These are phyloP conservation scores for Scaptomyza reducta DNA, from an alignment of 2,888 invertebrate genomes.

Conservation along the genomic window DNA sequence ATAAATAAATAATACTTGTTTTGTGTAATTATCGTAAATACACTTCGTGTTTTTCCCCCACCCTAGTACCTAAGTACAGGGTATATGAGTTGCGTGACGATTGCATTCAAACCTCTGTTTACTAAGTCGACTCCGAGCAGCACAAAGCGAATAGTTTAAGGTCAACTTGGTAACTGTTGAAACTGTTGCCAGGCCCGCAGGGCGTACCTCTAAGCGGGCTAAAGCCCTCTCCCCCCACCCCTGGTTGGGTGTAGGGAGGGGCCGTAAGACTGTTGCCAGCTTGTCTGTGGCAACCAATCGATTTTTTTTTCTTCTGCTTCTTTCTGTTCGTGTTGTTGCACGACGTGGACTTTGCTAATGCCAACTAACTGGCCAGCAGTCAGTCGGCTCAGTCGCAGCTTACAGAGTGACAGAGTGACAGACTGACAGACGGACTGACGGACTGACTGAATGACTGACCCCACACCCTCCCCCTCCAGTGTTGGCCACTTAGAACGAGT, in stretches of 20 bases:
- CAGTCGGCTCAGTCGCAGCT: constrained; percentile 11
- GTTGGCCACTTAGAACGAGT: constrained; percentile 46
- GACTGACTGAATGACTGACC: background rate
- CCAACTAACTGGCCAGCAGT: constrained; percentile 51
- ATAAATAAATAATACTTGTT: too few species aligned
- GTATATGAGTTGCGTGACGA: constrained; percentile 53
- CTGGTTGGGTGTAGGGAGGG: background rate
- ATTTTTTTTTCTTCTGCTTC: constrained; percentile 29
- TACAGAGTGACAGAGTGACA: background rate
- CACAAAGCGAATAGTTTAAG: constrained; percentile 49
- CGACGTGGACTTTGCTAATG: constrained; percentile 52
- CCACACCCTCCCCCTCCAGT: background rate
- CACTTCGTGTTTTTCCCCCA: background rate
- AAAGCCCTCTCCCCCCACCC: background rate
- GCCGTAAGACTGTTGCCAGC: constrained; percentile 54
- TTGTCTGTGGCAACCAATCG: constrained; percentile 63
- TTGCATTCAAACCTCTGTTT: constrained; percentile 40
- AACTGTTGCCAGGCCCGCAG: constrained; percentile 54
- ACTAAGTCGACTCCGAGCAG: constrained; percentile 32
- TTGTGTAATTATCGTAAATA: background rate
- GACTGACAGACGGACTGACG: background rate
- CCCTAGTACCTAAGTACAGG: constrained; percentile 10
- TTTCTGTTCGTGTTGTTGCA: constrained; percentile 6
- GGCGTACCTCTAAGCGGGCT: constrained; percentile 23
- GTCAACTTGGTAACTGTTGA: constrained; percentile 56